Conservation (phyloP, 2,888 invertebrate species). For the Phaonia tiefii region DNA sequence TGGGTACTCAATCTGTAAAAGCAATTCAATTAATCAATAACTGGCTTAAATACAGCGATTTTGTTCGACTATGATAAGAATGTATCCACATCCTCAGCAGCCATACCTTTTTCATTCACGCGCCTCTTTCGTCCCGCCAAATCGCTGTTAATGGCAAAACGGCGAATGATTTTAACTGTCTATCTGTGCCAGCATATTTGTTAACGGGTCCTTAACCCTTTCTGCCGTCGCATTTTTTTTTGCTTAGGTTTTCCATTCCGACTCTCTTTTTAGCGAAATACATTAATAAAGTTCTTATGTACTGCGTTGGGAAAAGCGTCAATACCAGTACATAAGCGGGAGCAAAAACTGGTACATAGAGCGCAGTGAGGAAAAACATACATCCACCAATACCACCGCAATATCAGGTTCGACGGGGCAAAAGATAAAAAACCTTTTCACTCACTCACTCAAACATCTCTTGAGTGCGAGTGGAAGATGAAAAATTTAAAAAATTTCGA, state of each 20-base stretch:
- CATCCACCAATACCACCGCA: constrained; percentile 19
- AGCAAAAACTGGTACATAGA: constrained; percentile 1
- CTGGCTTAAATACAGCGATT: constrained; percentile 33
- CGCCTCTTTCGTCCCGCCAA: not conserved
- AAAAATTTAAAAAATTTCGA: not conserved
- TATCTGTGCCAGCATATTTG: constrained; percentile 16
- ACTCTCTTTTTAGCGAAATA: constrained; percentile 2
- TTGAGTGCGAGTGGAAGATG: constrained; percentile 37
- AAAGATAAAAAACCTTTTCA: too few relatives aligned
- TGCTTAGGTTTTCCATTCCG: not conserved
- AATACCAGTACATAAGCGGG: constrained; percentile 2
- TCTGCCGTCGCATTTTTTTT: constrained; percentile 45
- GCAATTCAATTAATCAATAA: constrained; percentile 61
- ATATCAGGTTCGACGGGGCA: not conserved
- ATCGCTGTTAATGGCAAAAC: not conserved
- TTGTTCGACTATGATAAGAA: not conserved
- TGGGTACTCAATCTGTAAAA: too few relatives aligned
- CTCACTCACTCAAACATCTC: constrained; percentile 31
- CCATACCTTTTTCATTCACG: not conserved
- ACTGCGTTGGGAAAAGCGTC: constrained; percentile 19
- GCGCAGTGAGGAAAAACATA: not conserved
- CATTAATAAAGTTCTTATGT: constrained; percentile 50
- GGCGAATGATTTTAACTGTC: constrained; percentile 42
- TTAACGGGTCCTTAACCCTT: constrained; percentile 66
- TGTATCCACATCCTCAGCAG: not conserved